phyloP scores from a whole-genome alignment of 2,888 invertebrate genomes.

The Coremacera marginata region DNA sequence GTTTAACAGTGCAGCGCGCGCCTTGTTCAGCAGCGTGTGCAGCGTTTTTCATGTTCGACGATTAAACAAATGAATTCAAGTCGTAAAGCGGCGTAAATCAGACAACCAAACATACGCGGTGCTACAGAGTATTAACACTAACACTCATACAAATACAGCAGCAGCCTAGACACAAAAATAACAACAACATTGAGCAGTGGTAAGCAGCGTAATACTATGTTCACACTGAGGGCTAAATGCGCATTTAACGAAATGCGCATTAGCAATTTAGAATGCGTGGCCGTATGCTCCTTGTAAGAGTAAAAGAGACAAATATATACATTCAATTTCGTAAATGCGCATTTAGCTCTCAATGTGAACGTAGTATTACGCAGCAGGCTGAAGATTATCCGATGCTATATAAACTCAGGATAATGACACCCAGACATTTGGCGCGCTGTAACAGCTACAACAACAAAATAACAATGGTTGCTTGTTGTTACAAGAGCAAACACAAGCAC shows the following conservation, averaged over 20 bases:
- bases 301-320: too few species aligned
- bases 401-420: conserved; percentile 37
- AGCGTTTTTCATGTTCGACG: not conserved
- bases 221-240: too few species aligned
- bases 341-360: too few species aligned
- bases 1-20: not conserved
- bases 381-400: conserved; percentile 37
- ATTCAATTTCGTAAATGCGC: too few species aligned
- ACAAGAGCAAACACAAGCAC: conserved; percentile 27
- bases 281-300: too few species aligned
- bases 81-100: not conserved
- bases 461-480: conserved; percentile 20
- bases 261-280: too few species aligned
- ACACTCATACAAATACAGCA: not conserved
- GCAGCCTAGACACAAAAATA: not conserved
- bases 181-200: not conserved
- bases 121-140: not conserved
- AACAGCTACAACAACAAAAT: conserved; percentile 27
- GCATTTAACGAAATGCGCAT: too few species aligned
- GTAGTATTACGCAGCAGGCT: not conserved
- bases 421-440: conserved; percentile 29
- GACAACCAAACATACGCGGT: not conserved
- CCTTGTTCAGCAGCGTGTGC: not conserved
- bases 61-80: conserved; percentile 21
- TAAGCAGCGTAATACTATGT: not conserved